These are phyloP conservation scores for Peromyscus californicus DNA, from an alignment of 2,113 vertebrate species.

Conservation along the genomic window DNA sequence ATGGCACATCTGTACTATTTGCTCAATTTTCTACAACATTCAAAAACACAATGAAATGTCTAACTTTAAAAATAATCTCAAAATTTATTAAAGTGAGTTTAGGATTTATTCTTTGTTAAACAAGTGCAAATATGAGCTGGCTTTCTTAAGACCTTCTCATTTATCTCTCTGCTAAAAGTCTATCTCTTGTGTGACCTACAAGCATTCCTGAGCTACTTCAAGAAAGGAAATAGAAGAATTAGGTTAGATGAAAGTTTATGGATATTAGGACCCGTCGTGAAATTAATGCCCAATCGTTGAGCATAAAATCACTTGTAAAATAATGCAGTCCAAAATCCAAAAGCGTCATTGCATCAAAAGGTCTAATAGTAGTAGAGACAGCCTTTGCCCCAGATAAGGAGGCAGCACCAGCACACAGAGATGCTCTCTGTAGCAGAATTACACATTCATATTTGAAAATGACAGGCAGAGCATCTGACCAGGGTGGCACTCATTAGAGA, in stretches of 20 bases:
- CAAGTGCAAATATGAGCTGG: not conserved
- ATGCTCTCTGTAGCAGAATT: not conserved
- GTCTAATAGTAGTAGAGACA: not conserved
- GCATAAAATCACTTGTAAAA: not conserved
- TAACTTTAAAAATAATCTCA: not conserved
- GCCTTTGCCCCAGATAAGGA: not conserved
- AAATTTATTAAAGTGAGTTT: not conserved
- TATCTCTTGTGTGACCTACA: not conserved
- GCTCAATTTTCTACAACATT: not conserved
- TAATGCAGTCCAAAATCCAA: not conserved
- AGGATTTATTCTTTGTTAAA: not conserved
- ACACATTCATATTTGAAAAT: not conserved
- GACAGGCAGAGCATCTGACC: not conserved
- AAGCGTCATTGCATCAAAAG: not conserved
- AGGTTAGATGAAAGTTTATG: not conserved
- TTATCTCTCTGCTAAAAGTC: not conserved
- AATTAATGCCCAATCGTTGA: slow-evolving; percentile 8
- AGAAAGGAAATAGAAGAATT: not conserved
- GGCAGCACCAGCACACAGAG: not conserved
- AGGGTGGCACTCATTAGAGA: slow-evolving; percentile 38
- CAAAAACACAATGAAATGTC: not conserved
- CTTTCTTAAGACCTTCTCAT: not conserved
- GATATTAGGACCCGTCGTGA: not conserved
- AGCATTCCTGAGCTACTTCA: not conserved
- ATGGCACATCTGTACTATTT: not conserved